These are phyloP conservation scores for Grammomys surdaster DNA, from an alignment of 2,113 vertebrate species.

Conservation along the genomic window DNA sequence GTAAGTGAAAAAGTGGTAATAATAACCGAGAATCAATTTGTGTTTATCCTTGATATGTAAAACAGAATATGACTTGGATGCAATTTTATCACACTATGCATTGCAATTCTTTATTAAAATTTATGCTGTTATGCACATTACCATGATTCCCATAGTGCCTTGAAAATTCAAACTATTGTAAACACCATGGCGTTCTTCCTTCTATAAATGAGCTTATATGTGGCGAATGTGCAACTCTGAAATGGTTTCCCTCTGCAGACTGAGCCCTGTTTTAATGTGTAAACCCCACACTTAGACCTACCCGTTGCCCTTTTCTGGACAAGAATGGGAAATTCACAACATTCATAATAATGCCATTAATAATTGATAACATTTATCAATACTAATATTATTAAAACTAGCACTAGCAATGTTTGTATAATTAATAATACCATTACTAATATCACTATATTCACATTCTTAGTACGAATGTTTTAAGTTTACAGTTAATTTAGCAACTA, in stretches of 20 bases:
- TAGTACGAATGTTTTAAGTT: constrained; percentile 12
- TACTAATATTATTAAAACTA: not conserved
- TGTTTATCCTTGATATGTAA: constrained; percentile 33
- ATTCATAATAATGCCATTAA: not conserved
- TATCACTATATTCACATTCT: not conserved
- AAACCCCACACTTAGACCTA: not conserved
- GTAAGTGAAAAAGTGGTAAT: constrained; percentile 25
- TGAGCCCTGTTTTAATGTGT: not conserved
- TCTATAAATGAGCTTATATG: not conserved
- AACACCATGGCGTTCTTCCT: not conserved
- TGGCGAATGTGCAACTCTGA: not conserved
- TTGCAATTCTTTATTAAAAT: constrained; percentile 20
- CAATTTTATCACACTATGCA: not conserved
- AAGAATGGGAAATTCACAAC: not conserved
- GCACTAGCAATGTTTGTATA: not conserved
- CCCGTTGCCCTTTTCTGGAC: not conserved
- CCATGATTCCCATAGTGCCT: not conserved
- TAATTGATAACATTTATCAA: not conserved
- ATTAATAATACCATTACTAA: not conserved
- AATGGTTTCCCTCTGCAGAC: not conserved
- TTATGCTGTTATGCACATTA: not conserved
- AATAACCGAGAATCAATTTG: not conserved
- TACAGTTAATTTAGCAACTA: constrained; percentile 7
- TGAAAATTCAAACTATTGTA: constrained; percentile 28
- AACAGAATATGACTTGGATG: constrained; percentile 6